phyloP scores from a whole-genome alignment of 2,797 vertebrate species.

The Danionella dracula region DNA sequence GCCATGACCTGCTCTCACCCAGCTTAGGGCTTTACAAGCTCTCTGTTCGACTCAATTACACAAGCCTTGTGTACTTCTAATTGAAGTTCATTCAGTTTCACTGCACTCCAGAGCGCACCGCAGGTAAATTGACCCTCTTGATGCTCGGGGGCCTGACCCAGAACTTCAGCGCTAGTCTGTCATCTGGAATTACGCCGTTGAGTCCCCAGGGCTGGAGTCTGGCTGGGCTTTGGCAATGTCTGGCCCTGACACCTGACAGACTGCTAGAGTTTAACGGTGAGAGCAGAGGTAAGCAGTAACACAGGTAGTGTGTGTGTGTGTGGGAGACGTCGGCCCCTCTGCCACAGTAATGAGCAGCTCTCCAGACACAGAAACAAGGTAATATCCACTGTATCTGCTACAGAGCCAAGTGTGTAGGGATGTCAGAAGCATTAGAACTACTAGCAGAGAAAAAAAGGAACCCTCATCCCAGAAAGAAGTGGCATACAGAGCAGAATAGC shows the following conservation, averaged over 20 bases:
- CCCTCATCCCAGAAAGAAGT: too few relatives aligned
- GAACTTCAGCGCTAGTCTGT: conserved; percentile 16
- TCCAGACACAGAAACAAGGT: background rate
- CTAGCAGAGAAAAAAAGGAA: background rate
- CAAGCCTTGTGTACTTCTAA: conserved; percentile 35
- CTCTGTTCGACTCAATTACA: conserved; percentile 35
- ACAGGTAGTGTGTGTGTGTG: background rate
- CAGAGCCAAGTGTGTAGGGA: background rate
- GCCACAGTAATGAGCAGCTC: background rate
- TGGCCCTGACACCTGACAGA: conserved; percentile 25
- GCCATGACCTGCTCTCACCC: conserved; percentile 4
- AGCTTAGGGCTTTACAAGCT: conserved; percentile 34
- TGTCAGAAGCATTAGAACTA: background rate
- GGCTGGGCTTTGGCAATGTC: background rate
- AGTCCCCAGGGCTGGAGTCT: conserved; percentile 8
- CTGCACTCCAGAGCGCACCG: conserved; percentile 9
- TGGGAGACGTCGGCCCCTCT: conserved; percentile 4
- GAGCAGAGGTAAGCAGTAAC: conserved; percentile 11
- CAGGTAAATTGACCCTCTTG: conserved; percentile 31
- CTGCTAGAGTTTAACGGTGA: conserved; percentile 8
- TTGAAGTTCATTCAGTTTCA: conserved; percentile 35
- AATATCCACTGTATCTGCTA: background rate
- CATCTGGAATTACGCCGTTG: conserved; percentile 36
- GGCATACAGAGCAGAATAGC: background rate
- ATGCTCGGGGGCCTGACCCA: background rate